A percentile compares a stretch with the other conserved stretches of the same genome.
phyloP scores from a whole-genome alignment of 2,113 vertebrate genomes.

The Kryptolebias marmoratus region DNA sequence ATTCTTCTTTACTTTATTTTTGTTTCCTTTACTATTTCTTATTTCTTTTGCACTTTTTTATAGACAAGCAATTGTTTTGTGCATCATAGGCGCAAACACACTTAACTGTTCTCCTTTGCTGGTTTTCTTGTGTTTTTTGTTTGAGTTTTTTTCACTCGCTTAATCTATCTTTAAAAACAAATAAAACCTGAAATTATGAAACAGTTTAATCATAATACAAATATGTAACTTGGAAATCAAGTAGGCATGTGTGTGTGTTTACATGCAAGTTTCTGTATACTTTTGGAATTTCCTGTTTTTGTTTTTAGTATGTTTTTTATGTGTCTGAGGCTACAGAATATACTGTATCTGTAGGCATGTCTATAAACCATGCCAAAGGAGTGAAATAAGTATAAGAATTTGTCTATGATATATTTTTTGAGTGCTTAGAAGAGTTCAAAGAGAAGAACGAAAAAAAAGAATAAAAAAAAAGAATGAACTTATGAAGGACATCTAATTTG shows the following conservation, averaged over 20 bases:
- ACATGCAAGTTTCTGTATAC: neutral
- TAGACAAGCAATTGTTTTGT: neutral
- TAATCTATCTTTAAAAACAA: neutral
- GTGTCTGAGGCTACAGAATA: neutral
- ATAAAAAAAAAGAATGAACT: neutral
- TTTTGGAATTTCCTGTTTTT: constrained; percentile 1
- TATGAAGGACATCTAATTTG: neutral
- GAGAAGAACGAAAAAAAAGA: neutral
- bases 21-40: neutral
- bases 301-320: neutral
- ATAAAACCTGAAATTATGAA: constrained; percentile 9
- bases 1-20: neutral
- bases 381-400: neutral
- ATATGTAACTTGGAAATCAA: constrained; percentile 6
- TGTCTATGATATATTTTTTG: constrained; percentile 1
- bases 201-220: constrained; percentile 12
- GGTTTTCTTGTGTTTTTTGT: neutral
- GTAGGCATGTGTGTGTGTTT: neutral
- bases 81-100: neutral
- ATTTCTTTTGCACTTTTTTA: neutral
- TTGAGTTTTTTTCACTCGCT: neutral
- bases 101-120: neutral
- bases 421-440: neutral
- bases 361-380: neutral
- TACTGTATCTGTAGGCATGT: neutral